These are phyloP conservation scores for Pterobdella sp. DNA, from an alignment of 2,888 invertebrate genomes.

Conservation along the genomic window DNA sequence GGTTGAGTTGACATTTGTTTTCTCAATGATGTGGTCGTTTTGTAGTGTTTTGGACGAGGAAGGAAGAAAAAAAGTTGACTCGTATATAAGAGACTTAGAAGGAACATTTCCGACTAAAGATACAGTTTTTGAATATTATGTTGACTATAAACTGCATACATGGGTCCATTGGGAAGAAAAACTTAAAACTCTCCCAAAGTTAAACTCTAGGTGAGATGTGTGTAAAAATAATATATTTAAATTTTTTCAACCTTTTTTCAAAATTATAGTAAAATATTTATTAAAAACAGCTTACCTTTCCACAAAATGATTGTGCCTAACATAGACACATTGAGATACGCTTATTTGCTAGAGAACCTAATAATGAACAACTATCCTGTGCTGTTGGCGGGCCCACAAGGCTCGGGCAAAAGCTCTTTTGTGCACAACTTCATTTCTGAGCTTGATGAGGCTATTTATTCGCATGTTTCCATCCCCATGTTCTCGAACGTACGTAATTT, in stretches of 20 bases:
- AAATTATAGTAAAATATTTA: too few species aligned
- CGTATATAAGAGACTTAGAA: conserved; percentile 51
- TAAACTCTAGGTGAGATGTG: conserved; percentile 57
- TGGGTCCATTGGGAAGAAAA: conserved; percentile 74
- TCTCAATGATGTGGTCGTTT: conserved; percentile 52
- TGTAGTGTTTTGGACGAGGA: conserved; percentile 52
- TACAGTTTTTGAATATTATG: conserved; percentile 79
- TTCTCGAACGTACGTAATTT: conserved; percentile 62
- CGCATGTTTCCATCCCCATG: conserved; percentile 71
- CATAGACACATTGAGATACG: conserved; percentile 76
- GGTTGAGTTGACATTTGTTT: conserved; percentile 52
- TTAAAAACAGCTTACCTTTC: conserved; percentile 62
- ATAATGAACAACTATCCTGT: conserved; percentile 64
- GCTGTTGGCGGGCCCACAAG: conserved; percentile 72
- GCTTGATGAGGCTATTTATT: conserved; percentile 58
- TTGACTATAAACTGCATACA: conserved; percentile 64
- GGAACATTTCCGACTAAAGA: conserved; percentile 71
- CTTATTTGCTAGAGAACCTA: conserved; percentile 64
- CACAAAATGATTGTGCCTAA: conserved; percentile 78
- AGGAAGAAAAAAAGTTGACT: conserved; percentile 52
- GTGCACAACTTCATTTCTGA: conserved; percentile 62
- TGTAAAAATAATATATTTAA: background rate
- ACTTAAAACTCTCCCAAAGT: conserved; percentile 67
- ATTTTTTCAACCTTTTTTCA: background rate
- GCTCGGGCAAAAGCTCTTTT: conserved; percentile 73